Percentiles rank a stretch among this genome's conserved stretches.
phyloP scores from a whole-genome alignment of 2,113 vertebrate species.

The Tetraodon nigroviridis region DNA sequence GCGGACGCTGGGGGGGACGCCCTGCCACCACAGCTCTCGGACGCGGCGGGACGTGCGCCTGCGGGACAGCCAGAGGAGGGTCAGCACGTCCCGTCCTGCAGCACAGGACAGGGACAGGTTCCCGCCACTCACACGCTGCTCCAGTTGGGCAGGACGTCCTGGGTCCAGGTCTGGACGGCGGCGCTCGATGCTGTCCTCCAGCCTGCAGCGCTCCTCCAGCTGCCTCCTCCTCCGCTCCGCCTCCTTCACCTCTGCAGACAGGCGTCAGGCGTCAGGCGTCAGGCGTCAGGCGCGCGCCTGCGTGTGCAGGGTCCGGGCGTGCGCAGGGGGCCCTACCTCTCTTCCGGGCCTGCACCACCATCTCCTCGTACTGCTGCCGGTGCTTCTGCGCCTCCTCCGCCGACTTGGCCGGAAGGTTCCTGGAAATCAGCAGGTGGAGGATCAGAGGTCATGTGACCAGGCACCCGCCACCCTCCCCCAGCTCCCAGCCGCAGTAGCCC shows the following conservation, averaged over 20 bases:
- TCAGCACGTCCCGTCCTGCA: not conserved
- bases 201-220: slow-evolving; percentile 85
- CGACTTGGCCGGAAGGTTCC: slow-evolving; percentile 95
- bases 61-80: not conserved
- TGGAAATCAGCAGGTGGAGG: slow-evolving; percentile 40
- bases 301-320: no score
- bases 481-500: no score
- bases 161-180: slow-evolving; percentile 87
- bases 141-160: slow-evolving; percentile 91
- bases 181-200: slow-evolving; percentile 88
- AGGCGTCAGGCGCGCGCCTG: not conserved
- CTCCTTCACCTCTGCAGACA: slow-evolving; percentile 82
- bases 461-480: no score
- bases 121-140: slow-evolving; percentile 80
- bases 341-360: slow-evolving; percentile 94
- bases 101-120: not conserved
- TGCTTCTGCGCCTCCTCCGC: slow-evolving; percentile 93
- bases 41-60: slow-evolving; percentile 83
- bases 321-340: slow-evolving; percentile 75
- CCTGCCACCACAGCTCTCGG: slow-evolving; percentile 90
- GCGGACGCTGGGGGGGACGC: slow-evolving; percentile 85
- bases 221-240: slow-evolving; percentile 86
- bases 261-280: not conserved
- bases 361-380: slow-evolving; percentile 91
- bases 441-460: no score